Evolutionary conservation across 2,113 vertebrate species (phyloP).

Genomic region (Microcebus murinus): DNA sequence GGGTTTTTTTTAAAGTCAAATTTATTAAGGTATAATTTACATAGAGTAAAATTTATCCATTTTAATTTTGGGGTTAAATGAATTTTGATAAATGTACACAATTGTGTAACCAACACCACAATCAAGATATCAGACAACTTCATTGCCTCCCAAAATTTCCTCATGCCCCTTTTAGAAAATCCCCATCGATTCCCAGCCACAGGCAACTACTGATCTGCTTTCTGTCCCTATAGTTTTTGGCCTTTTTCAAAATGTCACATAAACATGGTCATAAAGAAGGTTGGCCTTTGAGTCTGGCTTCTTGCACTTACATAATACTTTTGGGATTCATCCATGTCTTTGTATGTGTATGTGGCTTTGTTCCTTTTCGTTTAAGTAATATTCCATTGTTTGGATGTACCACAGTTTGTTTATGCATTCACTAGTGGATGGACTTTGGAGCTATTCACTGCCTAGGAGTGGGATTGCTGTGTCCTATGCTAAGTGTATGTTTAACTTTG

Average conservation of each 20-base stretch:
- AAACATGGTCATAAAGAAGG: background rate
- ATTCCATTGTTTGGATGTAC: background rate
- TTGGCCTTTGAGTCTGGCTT: background rate
- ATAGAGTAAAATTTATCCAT: background rate
- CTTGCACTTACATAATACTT: background rate
- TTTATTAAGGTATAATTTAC: background rate
- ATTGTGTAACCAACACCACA: background rate
- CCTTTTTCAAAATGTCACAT: background rate
- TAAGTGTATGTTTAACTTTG: conserved; percentile 9
- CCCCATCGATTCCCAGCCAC: background rate
- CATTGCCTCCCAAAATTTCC: background rate
- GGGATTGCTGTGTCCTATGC: background rate
- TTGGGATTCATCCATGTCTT: background rate
- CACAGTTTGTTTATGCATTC: background rate
- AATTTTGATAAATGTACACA: background rate
- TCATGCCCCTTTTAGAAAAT: background rate
- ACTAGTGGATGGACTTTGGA: background rate
- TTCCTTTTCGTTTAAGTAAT: background rate
- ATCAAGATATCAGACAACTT: background rate
- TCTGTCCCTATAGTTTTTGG: background rate
- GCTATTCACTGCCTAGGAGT: background rate
- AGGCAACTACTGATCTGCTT: background rate
- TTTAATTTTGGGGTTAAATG: background rate
- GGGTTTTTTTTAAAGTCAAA: background rate
- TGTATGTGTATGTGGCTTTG: background rate